These are phyloP conservation scores for Chloropsis cyanopogon DNA, from an alignment of 2,113 vertebrate species.

Conservation along the genomic window DNA sequence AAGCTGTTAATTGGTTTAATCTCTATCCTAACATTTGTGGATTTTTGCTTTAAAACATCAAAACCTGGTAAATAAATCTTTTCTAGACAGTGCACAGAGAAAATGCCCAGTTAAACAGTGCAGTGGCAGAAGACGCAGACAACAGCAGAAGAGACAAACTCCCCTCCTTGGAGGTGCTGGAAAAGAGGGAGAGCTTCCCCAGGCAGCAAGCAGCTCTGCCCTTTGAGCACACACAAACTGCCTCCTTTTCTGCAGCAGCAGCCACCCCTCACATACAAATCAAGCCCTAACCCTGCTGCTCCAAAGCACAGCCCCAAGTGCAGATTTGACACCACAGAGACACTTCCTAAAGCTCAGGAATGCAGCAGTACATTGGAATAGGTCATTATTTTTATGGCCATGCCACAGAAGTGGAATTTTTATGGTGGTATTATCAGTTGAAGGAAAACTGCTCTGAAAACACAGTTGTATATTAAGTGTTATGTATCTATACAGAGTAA, in stretches of 20 bases:
- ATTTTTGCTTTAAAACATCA: not conserved
- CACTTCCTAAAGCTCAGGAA: not conserved
- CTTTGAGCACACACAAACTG: not conserved
- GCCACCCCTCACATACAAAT: not conserved
- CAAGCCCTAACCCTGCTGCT: not conserved
- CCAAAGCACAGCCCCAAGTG: not conserved
- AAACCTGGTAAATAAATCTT: not conserved
- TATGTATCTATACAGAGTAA: not conserved
- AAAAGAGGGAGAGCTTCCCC: not conserved
- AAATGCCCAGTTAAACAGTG: not conserved
- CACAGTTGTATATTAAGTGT: not conserved
- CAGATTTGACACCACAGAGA: not conserved
- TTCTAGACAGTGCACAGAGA: rapidly evolving
- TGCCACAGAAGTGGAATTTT: not conserved
- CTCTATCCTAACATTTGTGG: not conserved
- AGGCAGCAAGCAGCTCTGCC: not conserved
- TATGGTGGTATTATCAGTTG: not conserved
- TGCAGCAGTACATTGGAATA: rapidly evolving
- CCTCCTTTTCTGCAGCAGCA: not conserved
- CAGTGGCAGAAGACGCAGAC: not conserved
- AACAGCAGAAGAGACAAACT: not conserved
- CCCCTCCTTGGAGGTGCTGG: not conserved
- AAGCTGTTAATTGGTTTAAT: not conserved
- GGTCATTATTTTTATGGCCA: not conserved
- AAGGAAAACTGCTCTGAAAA: not conserved